Evolutionary conservation across 2,888 invertebrate species (phyloP).

Genomic region (Clostera curtula): DNA sequence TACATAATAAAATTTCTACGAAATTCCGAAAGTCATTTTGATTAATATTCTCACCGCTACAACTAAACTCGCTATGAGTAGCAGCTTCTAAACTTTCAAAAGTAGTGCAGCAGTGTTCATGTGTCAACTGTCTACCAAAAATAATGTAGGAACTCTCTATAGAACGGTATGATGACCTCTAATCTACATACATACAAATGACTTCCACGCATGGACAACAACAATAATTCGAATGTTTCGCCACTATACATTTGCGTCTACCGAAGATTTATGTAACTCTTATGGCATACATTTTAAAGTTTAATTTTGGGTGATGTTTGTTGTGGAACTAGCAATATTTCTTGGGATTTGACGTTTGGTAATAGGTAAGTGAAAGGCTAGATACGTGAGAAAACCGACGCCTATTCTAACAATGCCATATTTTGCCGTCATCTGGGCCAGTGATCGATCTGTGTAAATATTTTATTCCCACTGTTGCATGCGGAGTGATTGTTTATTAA

Average conservation of each 20-base stretch:
- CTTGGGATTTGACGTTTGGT: constrained; percentile 46
- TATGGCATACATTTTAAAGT: constrained; percentile 27
- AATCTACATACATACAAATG: constrained; percentile 69
- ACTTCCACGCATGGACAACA: constrained; percentile 67
- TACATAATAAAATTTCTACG: constrained; percentile 1
- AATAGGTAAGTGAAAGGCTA: constrained; percentile 69
- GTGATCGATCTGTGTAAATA: constrained; percentile 68
- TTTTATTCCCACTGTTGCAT: constrained; percentile 52
- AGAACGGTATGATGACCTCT: constrained; percentile 65
- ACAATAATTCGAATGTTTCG: constrained; percentile 55
- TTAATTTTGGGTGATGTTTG: constrained; percentile 21
- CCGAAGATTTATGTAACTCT: constrained; percentile 5
- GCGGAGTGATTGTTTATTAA: constrained; percentile 47
- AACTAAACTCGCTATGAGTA: constrained; percentile 21
- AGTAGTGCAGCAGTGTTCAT: constrained; percentile 44
- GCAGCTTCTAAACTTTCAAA: constrained; percentile 26
- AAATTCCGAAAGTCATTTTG: constrained; percentile 1
- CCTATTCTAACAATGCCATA: constrained; percentile 67
- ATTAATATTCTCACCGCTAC: constrained; percentile 12
- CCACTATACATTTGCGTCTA: constrained; percentile 20
- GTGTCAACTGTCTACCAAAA: constrained; percentile 44
- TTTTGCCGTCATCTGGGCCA: constrained; percentile 60
- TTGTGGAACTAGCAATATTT: constrained; percentile 6
- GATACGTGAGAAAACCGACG: constrained; percentile 68
- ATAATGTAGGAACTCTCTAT: constrained; percentile 47